Base-by-base conservation (phyloP, 2,113 vertebrate species). In the Pontoporia blainvillei region DNA sequence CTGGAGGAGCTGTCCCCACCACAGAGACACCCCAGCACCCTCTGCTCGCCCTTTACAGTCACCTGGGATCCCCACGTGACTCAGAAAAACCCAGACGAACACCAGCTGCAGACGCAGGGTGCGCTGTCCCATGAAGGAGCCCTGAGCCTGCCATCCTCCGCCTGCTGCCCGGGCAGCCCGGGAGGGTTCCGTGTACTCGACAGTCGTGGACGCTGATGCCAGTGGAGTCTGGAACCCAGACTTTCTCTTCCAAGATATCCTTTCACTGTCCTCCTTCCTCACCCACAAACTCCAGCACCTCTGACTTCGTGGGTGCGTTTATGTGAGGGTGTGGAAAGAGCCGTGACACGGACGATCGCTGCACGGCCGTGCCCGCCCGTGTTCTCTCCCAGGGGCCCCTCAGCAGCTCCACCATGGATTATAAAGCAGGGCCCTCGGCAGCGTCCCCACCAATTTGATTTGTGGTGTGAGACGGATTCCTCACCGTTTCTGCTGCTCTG, bases 191-290 rank as follows among this genome's bases (percentile, higher is more conserved):
- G 7, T 23, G 25, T 39, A 57, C 39, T 1, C 0, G 12, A 3
- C 1, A 46, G 62, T n/a, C 3, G 1, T 1, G 0, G 9, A 11
- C 14, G 1, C 21, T 0, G 1, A 67, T 7, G 44, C 23, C n/a
- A 0, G 46, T 2, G 9, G 46, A 14, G 23, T 49, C 64, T 12
- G 17, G 67, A 21, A 10, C n/a, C 4, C 18, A n/a, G n/a, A 39
- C 25, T 18, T 25, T 29, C 46, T 54, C 66, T 17, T 2, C n/a
- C 23, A 54, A 11, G 46, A 36, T 25, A 12, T 3, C 14, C 23
- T 25, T 13, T 27, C 46, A 2, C 15, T 0, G 2, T 27, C 6
- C n/a, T 39, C 52, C 2, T 11, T 44, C 36, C 27, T 72, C 5
- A 8, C 15, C 84, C 36, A 54, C 84, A 39, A 18, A 52, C 25